Evolutionary conservation across 2,888 invertebrate species (phyloP).

Genomic region (Euproctis similis): DNA sequence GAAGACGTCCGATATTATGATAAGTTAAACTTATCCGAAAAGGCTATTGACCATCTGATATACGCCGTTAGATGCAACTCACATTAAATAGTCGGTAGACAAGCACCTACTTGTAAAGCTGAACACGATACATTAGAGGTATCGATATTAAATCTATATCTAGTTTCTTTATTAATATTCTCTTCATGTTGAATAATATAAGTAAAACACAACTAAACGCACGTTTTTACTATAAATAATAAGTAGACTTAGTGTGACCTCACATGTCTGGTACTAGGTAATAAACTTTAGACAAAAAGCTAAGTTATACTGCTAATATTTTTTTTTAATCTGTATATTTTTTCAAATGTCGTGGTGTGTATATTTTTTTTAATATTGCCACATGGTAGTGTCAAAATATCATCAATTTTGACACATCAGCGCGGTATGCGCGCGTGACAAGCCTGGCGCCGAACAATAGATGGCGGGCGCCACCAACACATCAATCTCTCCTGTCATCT

Average conservation of each 20-base stretch:
- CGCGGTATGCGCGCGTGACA: constrained; percentile 25
- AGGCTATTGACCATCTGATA: constrained; percentile 31
- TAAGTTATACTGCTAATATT: not conserved
- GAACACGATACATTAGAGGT: too few species aligned
- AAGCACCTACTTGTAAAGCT: not conserved
- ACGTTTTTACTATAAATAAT: constrained; percentile 9
- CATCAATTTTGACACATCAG: constrained; percentile 27
- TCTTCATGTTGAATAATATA: constrained; percentile 3
- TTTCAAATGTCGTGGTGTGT: constrained; percentile 1
- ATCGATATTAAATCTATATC: not conserved
- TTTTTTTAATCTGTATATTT: too few species aligned
- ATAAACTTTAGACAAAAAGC: constrained; percentile 8
- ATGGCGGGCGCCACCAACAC: constrained; percentile 54
- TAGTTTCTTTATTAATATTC: constrained; percentile 8
- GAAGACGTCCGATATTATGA: constrained; percentile 9
- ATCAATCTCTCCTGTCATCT: constrained; percentile 41
- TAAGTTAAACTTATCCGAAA: constrained; percentile 13
- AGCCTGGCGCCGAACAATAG: constrained; percentile 42
- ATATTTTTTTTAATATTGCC: constrained; percentile 10
- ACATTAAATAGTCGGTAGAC: not conserved
- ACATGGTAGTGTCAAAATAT: constrained; percentile 17
- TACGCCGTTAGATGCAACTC: constrained; percentile 16
- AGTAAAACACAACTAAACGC: constrained; percentile 3
- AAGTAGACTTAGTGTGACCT: constrained; percentile 7
- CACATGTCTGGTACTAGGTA: constrained; percentile 11